A percentile compares a stretch with the other conserved stretches of the same genome.
These are phyloP conservation scores for Ramazzottius varieornatus DNA, from an alignment of 2,888 invertebrate species.

Conservation along the genomic window DNA sequence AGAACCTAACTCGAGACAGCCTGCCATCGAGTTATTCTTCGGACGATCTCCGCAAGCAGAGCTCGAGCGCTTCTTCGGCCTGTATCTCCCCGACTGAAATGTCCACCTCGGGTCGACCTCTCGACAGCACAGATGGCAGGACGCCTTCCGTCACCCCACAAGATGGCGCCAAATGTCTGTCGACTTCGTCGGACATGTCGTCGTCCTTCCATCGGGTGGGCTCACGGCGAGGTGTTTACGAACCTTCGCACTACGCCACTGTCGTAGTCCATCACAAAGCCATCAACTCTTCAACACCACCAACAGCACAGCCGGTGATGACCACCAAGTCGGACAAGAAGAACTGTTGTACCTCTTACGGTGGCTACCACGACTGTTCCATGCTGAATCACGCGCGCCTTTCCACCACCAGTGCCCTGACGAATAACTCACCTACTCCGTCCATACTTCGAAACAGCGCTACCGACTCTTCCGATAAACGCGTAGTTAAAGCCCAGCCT, in stretches of 20 bases:
- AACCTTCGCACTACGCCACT: neutral
- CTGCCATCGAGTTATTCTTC: neutral
- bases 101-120: neutral
- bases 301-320: neutral
- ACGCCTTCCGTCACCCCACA: too few relatives aligned
- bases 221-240: neutral
- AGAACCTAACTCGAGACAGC: too few relatives aligned
- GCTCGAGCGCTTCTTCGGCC: neutral
- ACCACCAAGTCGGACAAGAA: neutral
- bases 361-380: neutral
- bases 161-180: too few relatives aligned
- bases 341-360: neutral
- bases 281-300: neutral
- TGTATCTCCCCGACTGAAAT: neutral
- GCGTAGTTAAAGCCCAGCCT: too few relatives aligned
- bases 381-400: neutral
- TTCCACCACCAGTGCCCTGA: neutral
- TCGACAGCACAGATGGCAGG: neutral
- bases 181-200: neutral
- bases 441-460: too few relatives aligned
- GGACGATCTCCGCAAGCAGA: neutral
- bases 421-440: too few relatives aligned
- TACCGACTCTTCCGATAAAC: too few relatives aligned
- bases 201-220: neutral
- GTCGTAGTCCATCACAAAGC: neutral